Evolutionary conservation across 2,888 invertebrate genomes (phyloP), one percentile per base, ranked within the genome.

Genomic region (Hirtodrosophila alboralis): DNA sequence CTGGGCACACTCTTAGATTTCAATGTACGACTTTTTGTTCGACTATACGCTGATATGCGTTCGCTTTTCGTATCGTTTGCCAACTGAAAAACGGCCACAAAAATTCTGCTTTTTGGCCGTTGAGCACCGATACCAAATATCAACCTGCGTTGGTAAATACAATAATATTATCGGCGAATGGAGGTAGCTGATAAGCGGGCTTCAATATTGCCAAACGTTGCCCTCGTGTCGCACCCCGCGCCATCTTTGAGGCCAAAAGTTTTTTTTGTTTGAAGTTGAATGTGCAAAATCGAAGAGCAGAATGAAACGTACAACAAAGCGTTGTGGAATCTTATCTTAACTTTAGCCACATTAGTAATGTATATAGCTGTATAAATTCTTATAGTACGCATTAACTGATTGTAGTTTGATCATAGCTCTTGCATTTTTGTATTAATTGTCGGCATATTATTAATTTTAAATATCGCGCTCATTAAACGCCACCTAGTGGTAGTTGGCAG

Each of bases 21-120:
- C 5, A 27, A 18, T 58, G n/a, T 21, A 40, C 8, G 12, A 23
- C 21, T 38, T 13, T 23, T 48, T n/a, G 30, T 73, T 73, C 53
- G 79, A 57, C 30, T 73, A 57, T 45, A 62, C 61, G 67, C 49
- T 51, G 57, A 52, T 59, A 60, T 83, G 79, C 74, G 84, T 72
- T 79, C 84, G 79, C 63, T 75, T 49, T 83, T 79, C 86, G 79
- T 72, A 68, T 79, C 86, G 79, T 83, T 79, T 60, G 75, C 51
- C 60, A 70, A 85, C 84, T 79, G 72, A 85, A 68, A 44, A 40
- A 23, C 47, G 34, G 21, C 21, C 38, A 45, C 9, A 14, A 14
- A 41, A 43, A 45, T 61, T 14, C 37, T 43, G 52, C 53, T 61
- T 59, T 60, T 63, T 52, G 67, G 62, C 53, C 51, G 23, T 33